Conservation (phyloP, 2,113 vertebrate genomes). For the Thamnophis sirtalis region DNA sequence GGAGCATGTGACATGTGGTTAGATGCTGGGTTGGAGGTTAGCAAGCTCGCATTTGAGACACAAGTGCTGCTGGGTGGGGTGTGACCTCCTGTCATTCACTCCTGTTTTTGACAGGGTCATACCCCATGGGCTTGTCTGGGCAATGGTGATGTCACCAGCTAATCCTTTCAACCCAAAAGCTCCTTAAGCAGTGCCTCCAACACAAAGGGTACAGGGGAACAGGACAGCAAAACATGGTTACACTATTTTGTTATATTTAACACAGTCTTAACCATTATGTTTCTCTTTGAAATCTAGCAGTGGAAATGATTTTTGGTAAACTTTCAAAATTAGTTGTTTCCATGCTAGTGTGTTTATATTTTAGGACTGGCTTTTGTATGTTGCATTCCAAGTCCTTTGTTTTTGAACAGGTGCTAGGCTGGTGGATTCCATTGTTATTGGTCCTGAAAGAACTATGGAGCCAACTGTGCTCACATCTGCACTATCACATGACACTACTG, state of each 20-base stretch:
- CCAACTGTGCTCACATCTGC: background rate
- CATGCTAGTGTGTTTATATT: background rate
- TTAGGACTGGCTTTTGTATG: background rate
- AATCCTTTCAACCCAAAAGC: background rate
- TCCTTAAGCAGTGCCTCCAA: background rate
- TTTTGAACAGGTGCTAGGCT: slow-evolving; percentile 9
- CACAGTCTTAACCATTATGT: background rate
- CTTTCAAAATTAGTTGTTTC: background rate
- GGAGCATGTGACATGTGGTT: background rate
- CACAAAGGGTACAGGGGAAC: background rate
- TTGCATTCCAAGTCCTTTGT: background rate
- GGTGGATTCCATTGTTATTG: background rate
- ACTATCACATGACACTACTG: background rate
- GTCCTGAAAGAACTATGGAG: background rate
- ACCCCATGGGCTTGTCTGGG: background rate
- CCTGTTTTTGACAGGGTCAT: background rate
- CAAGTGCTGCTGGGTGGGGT: background rate
- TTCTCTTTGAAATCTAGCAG: background rate
- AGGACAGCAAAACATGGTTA: background rate
- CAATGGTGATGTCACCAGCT: background rate
- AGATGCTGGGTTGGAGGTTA: background rate
- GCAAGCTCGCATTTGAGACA: background rate
- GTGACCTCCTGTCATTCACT: background rate
- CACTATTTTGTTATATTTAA: background rate
- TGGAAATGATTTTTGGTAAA: background rate